Base-by-base conservation (phyloP, 1,140 invertebrate genomes). In the Trachymyrmex cornetzi region DNA sequence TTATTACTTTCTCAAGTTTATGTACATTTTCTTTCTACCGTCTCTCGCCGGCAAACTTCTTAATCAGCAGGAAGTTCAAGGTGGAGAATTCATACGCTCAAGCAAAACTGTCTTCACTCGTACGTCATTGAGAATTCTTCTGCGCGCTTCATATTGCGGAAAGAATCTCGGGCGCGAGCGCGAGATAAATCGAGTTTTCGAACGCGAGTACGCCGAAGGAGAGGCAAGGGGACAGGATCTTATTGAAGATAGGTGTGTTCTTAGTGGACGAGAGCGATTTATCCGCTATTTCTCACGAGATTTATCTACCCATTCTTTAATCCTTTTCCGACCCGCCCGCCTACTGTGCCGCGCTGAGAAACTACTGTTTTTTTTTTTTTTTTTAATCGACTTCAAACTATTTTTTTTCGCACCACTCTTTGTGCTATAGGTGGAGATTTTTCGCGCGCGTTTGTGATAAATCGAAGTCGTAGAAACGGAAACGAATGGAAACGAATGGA, bases 261-360 rank as follows among this genome's bases (percentile, higher is more conserved):
- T 82, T 72, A 74, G 80, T 59, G 50, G 67, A 74, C 80, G 67
- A 74, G 53, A 34, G 53, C 67, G 67, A 82, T 82, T 82, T 74
- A 82, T 82, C 80, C 80, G 80, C 67, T 82, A 82, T 82, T 82
- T 74, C 67, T 82, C 80, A 59, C 67, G 53, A 59, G 66, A 82
- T 82, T 72, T 82, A 82, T 82, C 80, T 55, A 48, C 38, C 80
- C 80, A 48, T 82, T 82, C 53, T 82, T 74, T 82, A 72, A 82
- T 74, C 80, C 79, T 59, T 57, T 5, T 7, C 38, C 77, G n/a
- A 50, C 6, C 59, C n/a, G 27, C 27, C 34, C 75, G 50, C 71
- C 27, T 11, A 16, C 9, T n/a, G 34, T 6, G 44, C 34, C 12
- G 34, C 44, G 6, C n/a, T 22, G 67, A 30, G 34, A n/a, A 82